Evolutionary conservation across 1,140 invertebrate species (phyloP).

Genomic region (Alviniconcha marisindica): DNA sequence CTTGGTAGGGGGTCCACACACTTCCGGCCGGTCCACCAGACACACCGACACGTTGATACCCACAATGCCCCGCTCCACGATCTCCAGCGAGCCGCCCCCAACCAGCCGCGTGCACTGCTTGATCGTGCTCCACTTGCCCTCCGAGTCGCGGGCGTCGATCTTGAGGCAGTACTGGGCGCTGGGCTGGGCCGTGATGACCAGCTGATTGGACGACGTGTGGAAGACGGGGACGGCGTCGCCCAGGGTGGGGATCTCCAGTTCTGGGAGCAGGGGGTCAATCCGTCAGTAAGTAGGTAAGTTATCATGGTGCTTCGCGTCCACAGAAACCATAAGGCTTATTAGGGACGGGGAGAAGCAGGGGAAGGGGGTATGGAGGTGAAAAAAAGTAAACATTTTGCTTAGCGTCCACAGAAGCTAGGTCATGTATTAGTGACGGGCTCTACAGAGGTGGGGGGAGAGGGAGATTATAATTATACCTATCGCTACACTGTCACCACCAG

Average conservation of each 20-base stretch:
- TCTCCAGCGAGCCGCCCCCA: conserved; percentile 42
- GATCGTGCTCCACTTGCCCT: conserved; percentile 46
- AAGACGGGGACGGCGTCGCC: conserved; percentile 36
- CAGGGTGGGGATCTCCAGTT: conserved; percentile 48
- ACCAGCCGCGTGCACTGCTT: conserved; percentile 44
- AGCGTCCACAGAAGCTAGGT: too few species aligned
- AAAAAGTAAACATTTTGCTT: too few species aligned
- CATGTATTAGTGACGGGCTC: too few species aligned
- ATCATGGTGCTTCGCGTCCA: too few species aligned
- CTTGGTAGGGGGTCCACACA: conserved; percentile 54
- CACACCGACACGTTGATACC: conserved; percentile 62
- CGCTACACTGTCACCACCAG: too few species aligned
- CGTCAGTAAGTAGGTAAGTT: too few species aligned
- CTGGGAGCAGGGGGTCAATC: conserved; percentile 48
- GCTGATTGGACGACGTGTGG: conserved; percentile 28
- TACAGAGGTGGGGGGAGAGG: too few species aligned
- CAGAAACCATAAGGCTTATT: too few species aligned
- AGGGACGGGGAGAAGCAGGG: too few species aligned
- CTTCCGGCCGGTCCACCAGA: conserved; percentile 54
- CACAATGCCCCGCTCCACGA: conserved; percentile 45
- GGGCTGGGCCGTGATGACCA: conserved; percentile 36
- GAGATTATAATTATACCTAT: too few species aligned
- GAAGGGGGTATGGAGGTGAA: too few species aligned
- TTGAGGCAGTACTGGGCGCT: conserved; percentile 50
- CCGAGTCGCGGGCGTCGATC: conserved; percentile 43